These are phyloP conservation scores for Erpetoichthys calabaricus DNA, from an alignment of 2,797 vertebrate genomes.

Conservation along the genomic window DNA sequence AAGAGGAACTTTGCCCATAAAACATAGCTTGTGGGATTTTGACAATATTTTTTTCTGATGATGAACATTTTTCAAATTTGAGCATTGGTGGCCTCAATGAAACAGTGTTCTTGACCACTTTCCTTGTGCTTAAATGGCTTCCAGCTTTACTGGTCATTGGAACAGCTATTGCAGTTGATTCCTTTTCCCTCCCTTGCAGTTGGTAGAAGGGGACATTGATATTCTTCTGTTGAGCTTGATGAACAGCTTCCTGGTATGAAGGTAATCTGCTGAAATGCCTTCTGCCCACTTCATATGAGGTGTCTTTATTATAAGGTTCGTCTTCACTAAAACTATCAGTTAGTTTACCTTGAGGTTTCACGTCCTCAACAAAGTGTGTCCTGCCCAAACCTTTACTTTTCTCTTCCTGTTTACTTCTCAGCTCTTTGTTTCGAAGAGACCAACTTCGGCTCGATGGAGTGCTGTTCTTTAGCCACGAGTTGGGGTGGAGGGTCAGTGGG, in stretches of 20 bases:
- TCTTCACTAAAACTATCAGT: slow-evolving; percentile 8
- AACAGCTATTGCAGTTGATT: slow-evolving; percentile 37
- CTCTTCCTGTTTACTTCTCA: slow-evolving; percentile 33
- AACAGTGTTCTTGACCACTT: slow-evolving; percentile 2
- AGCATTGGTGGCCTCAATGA: slow-evolving; percentile 7
- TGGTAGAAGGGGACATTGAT: slow-evolving; percentile 34
- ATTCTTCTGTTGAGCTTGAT: slow-evolving; percentile 31
- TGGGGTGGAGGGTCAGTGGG: slow-evolving; percentile 54
- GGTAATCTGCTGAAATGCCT: slow-evolving; percentile 29
- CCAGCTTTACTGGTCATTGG: slow-evolving; percentile 31
- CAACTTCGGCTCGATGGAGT: slow-evolving; percentile 41
- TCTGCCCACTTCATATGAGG: slow-evolving; percentile 8
- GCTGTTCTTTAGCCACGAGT: slow-evolving; percentile 56
- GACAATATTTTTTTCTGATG: slow-evolving; percentile 13
- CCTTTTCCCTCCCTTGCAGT: slow-evolving; percentile 28
- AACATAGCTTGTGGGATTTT: slow-evolving; percentile 46
- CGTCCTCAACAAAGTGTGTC: slow-evolving; percentile 11
- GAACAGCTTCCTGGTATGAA: slow-evolving; percentile 41
- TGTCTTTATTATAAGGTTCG: neutral
- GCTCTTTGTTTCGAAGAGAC: slow-evolving; percentile 47
- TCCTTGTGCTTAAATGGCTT: slow-evolving; percentile 17
- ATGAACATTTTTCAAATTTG: slow-evolving; percentile 4
- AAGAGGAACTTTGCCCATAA: slow-evolving; percentile 41
- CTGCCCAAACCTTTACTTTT: slow-evolving; percentile 13
- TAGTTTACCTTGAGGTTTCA: neutral